Evolutionary conservation across 2,113 vertebrate species (phyloP).

Genomic region (Brachyistius frenatus): DNA sequence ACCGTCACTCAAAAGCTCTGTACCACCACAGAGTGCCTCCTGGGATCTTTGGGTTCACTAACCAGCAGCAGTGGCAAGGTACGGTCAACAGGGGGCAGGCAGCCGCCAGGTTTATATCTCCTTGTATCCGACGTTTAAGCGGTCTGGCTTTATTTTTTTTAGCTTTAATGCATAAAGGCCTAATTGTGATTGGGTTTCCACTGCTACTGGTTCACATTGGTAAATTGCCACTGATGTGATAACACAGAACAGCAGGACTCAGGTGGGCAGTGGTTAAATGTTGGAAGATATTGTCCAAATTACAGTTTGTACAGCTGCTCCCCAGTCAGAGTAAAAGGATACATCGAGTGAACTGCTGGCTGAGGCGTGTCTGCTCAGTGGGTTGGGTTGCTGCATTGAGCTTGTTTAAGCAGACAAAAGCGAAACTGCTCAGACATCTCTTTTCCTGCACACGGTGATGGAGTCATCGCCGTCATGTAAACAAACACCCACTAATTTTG

Average conservation of each 20-base stretch:
- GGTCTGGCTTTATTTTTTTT: background rate
- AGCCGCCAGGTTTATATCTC: slow-evolving; percentile 11
- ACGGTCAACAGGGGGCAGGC: slow-evolving; percentile 73
- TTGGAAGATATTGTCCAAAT: slow-evolving; percentile 64
- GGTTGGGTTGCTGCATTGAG: slow-evolving; percentile 24
- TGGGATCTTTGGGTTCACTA: slow-evolving; percentile 91
- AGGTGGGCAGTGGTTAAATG: slow-evolving; percentile 60
- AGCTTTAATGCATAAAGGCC: slow-evolving; percentile 20
- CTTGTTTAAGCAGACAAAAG: slow-evolving; percentile 30
- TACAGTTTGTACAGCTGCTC: slow-evolving; percentile 68
- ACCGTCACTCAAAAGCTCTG: slow-evolving; percentile 94
- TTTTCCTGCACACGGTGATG: slow-evolving; percentile 35
- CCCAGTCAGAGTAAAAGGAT: slow-evolving; percentile 34
- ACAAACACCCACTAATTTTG: slow-evolving; percentile 30
- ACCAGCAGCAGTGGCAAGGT: slow-evolving; percentile 93
- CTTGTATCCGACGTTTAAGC: background rate
- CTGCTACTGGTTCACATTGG: slow-evolving; percentile 43
- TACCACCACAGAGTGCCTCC: slow-evolving; percentile 96
- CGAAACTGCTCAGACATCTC: slow-evolving; percentile 45
- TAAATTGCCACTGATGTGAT: slow-evolving; percentile 46
- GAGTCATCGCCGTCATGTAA: slow-evolving; percentile 36
- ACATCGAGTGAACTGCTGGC: slow-evolving; percentile 43
- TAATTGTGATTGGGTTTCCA: slow-evolving; percentile 44
- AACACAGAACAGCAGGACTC: slow-evolving; percentile 52
- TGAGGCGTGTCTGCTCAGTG: slow-evolving; percentile 33